Conservation (phyloP, 2,797 vertebrate genomes). For the Hybognathus amarus region DNA sequence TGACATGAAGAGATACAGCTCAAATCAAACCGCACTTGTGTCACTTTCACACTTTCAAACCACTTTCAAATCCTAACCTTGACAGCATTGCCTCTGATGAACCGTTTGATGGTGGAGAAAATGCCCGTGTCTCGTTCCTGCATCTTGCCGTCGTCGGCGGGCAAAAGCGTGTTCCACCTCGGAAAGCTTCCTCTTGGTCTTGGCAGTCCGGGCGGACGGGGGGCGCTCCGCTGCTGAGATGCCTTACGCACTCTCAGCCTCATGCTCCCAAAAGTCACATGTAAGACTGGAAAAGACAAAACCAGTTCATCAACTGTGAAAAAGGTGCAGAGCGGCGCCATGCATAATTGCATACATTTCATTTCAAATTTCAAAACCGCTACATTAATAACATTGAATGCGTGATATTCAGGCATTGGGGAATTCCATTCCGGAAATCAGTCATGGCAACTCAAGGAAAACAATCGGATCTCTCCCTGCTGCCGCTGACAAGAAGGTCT, state of each 20-base stretch:
- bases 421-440: slow-evolving; percentile 51
- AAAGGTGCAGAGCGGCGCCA: background rate
- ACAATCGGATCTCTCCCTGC: slow-evolving; percentile 29
- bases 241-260: slow-evolving; percentile 97
- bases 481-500: slow-evolving; percentile 17
- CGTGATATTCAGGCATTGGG: background rate
- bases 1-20: slow-evolving; percentile 66
- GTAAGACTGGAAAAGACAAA: slow-evolving; percentile 78
- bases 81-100: slow-evolving; percentile 94
- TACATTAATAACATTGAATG: slow-evolving; percentile 18
- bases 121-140: slow-evolving; percentile 91
- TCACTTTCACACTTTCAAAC: too few species aligned
- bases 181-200: slow-evolving; percentile 92
- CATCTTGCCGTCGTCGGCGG: slow-evolving; percentile 83
- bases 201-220: slow-evolving; percentile 79
- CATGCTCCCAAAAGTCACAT: slow-evolving; percentile 93
- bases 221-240: slow-evolving; percentile 88
- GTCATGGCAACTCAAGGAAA: slow-evolving; percentile 53
- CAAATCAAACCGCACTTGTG: background rate
- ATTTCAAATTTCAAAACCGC: background rate
- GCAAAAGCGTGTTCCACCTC: slow-evolving; percentile 84
- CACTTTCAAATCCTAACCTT: slow-evolving; percentile 77
- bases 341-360: background rate
- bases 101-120: slow-evolving; percentile 95
- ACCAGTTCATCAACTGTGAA: background rate